These are phyloP conservation scores for Phyto melanocephala DNA, from an alignment of 2,888 invertebrate species.

Conservation along the genomic window DNA sequence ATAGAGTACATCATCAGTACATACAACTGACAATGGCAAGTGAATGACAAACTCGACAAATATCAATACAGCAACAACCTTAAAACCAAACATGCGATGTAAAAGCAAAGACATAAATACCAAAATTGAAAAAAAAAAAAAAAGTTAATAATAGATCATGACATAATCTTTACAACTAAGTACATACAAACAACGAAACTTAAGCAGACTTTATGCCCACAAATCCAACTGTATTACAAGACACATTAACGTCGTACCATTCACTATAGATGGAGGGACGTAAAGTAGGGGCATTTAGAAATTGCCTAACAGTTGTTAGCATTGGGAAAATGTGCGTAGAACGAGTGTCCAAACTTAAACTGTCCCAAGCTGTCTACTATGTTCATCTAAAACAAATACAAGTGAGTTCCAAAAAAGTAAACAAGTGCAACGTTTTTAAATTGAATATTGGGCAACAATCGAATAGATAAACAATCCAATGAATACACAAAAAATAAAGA, in stretches of 20 bases:
- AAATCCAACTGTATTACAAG: background rate
- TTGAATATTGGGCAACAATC: conserved; percentile 35
- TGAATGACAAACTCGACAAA: conserved; percentile 56
- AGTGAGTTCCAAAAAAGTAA: conserved; percentile 13
- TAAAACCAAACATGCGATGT: background rate
- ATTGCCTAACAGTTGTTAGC: background rate
- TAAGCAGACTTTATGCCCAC: background rate
- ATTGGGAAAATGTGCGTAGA: conserved; percentile 28
- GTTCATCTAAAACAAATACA: conserved; percentile 36
- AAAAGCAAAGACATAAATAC: background rate
- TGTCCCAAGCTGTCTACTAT: conserved; percentile 55
- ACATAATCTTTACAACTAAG: conserved; percentile 21
- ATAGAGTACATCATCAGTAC: conserved; percentile 17
- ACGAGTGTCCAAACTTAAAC: conserved; percentile 35
- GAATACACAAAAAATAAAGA: background rate
- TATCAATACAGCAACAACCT: conserved; percentile 7
- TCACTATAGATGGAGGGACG: background rate
- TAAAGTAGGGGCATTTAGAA: background rate
- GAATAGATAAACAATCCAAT: conserved; percentile 18
- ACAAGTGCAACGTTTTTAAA: conserved; percentile 46
- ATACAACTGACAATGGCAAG: conserved; percentile 50
- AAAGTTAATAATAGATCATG: conserved; percentile 51
- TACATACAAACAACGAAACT: background rate
- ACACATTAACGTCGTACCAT: background rate
- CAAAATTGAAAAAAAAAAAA: background rate